Percentiles rank a stretch among this genome's conserved stretches.
phyloP scores from a whole-genome alignment of 2,113 vertebrate species.

The Tyto alba region DNA sequence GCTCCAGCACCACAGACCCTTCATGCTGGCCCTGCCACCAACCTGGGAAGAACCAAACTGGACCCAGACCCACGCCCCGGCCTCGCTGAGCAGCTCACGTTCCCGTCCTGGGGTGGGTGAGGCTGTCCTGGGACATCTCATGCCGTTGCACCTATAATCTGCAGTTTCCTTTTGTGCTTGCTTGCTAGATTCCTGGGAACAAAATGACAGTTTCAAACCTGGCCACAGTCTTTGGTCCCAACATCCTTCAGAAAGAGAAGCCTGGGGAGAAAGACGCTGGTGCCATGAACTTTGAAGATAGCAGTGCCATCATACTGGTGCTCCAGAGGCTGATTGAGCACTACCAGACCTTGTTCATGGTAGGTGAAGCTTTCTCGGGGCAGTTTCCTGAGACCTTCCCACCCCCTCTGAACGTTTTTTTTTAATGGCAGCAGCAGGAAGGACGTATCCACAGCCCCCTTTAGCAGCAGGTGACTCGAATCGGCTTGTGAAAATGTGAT shows the following conservation, averaged over 20 bases:
- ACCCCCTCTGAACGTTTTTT: background rate
- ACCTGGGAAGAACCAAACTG: background rate
- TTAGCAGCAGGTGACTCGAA: rapidly evolving
- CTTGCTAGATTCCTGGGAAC: constrained; percentile 83
- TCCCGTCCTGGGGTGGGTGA: background rate
- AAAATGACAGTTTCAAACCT: constrained; percentile 91
- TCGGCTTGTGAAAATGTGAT: background rate
- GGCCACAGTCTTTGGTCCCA: constrained; percentile 90
- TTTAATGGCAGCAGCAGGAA: background rate
- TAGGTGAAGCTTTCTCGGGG: constrained; percentile 23
- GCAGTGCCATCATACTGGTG: constrained; percentile 81
- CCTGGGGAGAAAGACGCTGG: constrained; percentile 70
- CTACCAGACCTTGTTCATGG: constrained; percentile 81
- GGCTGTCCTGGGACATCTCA: background rate
- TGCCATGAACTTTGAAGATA: constrained; percentile 81
- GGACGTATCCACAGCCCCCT: background rate
- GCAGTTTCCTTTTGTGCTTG: background rate
- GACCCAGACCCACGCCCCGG: rapidly evolving
- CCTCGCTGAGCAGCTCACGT: background rate
- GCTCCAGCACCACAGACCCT: background rate
- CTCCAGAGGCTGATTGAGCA: constrained; percentile 86
- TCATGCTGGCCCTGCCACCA: background rate
- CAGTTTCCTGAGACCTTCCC: background rate
- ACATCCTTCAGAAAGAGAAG: constrained; percentile 83
- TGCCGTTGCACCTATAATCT: background rate